These are phyloP conservation scores for Anas platyrhynchos DNA, from an alignment of 2,113 vertebrate genomes.

Conservation along the genomic window DNA sequence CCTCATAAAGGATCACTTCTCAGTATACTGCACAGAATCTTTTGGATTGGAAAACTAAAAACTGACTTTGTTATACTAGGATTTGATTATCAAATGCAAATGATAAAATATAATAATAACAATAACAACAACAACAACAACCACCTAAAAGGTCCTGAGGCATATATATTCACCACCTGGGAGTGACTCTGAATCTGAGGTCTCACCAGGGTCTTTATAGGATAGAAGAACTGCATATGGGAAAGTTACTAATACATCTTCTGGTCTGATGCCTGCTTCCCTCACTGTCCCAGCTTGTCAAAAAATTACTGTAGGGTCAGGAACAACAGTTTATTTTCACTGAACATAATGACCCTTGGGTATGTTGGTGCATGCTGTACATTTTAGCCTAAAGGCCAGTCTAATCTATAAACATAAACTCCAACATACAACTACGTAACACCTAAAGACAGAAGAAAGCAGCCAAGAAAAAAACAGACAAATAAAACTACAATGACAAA, in stretches of 20 bases:
- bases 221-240: background rate
- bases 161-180: background rate
- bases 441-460: background rate
- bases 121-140: too few species aligned
- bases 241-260: background rate
- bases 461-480: background rate
- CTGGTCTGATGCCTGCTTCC: background rate
- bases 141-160: background rate
- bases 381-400: background rate
- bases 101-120: too few species aligned
- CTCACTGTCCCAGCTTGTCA: background rate
- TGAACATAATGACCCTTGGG: background rate
- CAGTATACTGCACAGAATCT: background rate
- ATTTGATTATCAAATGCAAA: background rate
- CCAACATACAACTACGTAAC: background rate
- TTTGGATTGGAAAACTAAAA: constrained; percentile 19
- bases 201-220: background rate
- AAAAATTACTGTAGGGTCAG: background rate
- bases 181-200: background rate
- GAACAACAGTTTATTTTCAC: background rate
- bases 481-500: background rate
- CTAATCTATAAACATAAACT: background rate
- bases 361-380: background rate
- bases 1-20: constrained; percentile 11
- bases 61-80: background rate